Conservation (phyloP, 2,888 invertebrate genomes). For the Tenodera sinensis region DNA sequence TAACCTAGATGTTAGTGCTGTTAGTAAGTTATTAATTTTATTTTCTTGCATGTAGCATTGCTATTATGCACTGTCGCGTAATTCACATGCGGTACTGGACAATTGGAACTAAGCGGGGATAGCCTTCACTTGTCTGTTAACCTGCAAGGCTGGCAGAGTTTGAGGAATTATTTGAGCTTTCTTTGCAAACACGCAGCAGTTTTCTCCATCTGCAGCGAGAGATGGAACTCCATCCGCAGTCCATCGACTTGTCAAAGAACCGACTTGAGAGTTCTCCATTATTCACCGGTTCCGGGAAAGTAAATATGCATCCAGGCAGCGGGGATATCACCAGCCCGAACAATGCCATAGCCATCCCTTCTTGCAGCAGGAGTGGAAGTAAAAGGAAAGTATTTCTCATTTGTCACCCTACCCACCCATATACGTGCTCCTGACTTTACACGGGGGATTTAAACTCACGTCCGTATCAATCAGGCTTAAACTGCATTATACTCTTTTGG, state of each 20-base stretch:
- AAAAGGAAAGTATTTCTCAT: slow-evolving; percentile 17
- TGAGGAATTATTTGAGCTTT: too few species aligned
- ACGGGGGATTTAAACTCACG: slow-evolving; percentile 11
- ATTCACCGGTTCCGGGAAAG: neutral
- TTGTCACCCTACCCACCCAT: neutral
- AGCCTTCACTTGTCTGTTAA: too few species aligned
- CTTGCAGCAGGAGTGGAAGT: neutral
- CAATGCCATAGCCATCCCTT: neutral
- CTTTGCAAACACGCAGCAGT: too few species aligned
- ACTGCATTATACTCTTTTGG: slow-evolving; percentile 16
- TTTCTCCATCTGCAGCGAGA: neutral
- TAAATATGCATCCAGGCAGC: neutral
- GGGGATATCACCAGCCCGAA: neutral
- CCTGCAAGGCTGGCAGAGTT: too few species aligned
- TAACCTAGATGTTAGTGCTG: too few species aligned
- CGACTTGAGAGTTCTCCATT: neutral
- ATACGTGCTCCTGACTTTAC: slow-evolving; percentile 16
- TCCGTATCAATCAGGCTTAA: slow-evolving; percentile 18
- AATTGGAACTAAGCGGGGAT: too few species aligned
- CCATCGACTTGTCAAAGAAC: neutral
- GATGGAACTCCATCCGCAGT: neutral
- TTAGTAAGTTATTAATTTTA: too few species aligned
- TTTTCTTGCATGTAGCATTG: too few species aligned
- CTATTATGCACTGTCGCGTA: too few species aligned
- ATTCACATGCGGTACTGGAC: too few species aligned